phyloP scores from a whole-genome alignment of 2,888 invertebrate species.

The Didymodactylos carnosus region DNA sequence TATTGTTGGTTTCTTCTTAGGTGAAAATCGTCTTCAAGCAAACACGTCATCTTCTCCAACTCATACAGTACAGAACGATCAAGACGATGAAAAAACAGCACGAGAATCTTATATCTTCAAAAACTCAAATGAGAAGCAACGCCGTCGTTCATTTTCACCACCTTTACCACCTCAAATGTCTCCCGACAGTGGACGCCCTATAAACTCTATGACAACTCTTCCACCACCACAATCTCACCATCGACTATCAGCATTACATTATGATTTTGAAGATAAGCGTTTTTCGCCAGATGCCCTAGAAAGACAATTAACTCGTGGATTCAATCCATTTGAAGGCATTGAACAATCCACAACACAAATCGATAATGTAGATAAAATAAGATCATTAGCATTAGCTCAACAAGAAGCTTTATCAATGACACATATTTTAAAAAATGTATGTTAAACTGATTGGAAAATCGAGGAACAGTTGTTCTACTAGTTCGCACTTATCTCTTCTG shows the following conservation, averaged over 20 bases:
- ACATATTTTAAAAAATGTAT: slow-evolving; percentile 23
- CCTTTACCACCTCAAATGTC: neutral
- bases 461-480: too few species aligned
- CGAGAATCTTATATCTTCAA: too few species aligned
- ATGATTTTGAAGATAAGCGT: slow-evolving; percentile 34
- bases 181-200: neutral
- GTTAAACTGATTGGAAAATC: too few species aligned
- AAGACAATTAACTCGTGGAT: slow-evolving; percentile 43
- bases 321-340: slow-evolving; percentile 44
- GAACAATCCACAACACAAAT: slow-evolving; percentile 43
- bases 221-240: neutral
- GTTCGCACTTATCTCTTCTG: too few species aligned
- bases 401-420: slow-evolving; percentile 33
- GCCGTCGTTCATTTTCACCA: neutral
- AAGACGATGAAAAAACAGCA: too few species aligned
- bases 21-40: neutral
- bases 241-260: neutral
- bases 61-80: neutral
- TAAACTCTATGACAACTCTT: neutral
- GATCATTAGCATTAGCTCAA: slow-evolving; percentile 29
- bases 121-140: neutral
- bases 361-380: slow-evolving; percentile 40
- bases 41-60: neutral
- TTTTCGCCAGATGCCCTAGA: slow-evolving; percentile 44
- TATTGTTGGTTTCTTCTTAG: too few species aligned